Evolutionary conservation across 2,113 vertebrate species (phyloP).

Genomic region (Pteropus alecto): DNA sequence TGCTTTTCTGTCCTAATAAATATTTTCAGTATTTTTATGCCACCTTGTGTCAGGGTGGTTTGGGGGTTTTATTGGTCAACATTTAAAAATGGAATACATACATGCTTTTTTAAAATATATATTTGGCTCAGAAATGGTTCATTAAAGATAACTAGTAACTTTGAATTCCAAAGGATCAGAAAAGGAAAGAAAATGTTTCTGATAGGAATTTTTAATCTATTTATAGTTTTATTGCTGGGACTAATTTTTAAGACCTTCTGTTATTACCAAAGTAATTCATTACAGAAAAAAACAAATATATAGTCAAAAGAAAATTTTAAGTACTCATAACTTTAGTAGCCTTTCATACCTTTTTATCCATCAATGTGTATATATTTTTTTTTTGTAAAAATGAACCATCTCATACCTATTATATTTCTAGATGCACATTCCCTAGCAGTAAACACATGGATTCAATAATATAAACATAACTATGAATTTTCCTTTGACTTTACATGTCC

Average conservation of each 20-base stretch:
- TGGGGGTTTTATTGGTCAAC: neutral
- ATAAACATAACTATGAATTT: neutral
- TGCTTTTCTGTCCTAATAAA: neutral
- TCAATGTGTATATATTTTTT: neutral
- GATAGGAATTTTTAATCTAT: constrained; percentile 1
- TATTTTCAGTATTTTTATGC: neutral
- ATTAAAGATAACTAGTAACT: constrained; percentile 7
- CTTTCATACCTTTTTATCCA: neutral
- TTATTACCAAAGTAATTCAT: constrained; percentile 5
- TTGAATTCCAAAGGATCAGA: constrained; percentile 21
- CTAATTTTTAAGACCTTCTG: constrained; percentile 20
- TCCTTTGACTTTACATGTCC: neutral
- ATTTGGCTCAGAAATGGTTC: constrained; percentile 22
- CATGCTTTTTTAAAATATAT: neutral
- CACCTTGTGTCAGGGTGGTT: neutral
- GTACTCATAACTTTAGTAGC: neutral
- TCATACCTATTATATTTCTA: neutral
- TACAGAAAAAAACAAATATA: neutral
- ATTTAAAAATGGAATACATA: neutral
- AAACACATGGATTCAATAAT: neutral
- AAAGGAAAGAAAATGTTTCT: neutral
- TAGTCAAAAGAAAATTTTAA: neutral
- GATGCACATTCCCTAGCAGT: neutral
- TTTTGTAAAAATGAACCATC: constrained; percentile 19
- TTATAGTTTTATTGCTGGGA: neutral